Evolutionary conservation across 2,797 vertebrate species (phyloP).

Genomic region (Anomalospiza imberbis): DNA sequence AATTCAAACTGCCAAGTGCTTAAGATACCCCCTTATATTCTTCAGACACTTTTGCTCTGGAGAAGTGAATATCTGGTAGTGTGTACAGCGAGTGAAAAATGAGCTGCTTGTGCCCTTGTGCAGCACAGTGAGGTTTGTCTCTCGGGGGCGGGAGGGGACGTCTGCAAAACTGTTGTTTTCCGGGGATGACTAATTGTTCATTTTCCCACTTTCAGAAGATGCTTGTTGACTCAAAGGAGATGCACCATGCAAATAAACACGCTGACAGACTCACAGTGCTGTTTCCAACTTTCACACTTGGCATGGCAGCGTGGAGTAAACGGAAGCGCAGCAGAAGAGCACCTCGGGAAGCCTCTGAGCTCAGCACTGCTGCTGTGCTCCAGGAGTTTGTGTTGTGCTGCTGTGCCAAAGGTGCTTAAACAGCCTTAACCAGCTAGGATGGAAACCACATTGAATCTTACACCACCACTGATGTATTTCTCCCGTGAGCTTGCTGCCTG

Average conservation of each 20-base stretch:
- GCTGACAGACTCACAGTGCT: neutral
- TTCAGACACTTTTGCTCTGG: neutral
- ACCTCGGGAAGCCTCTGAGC: neutral
- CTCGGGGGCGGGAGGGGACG: neutral
- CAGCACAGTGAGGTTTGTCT: neutral
- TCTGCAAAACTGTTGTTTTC: slow-evolving; percentile 10
- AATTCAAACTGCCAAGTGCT: neutral
- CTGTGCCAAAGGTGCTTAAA: neutral
- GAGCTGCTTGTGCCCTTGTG: neutral
- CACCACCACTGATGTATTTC: neutral
- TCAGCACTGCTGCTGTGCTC: neutral
- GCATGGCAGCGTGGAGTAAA: neutral
- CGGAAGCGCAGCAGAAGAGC: neutral
- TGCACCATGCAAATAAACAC: neutral
- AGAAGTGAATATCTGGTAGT: neutral
- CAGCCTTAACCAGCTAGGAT: neutral
- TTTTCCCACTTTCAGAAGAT: neutral
- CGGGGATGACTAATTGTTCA: slow-evolving; percentile 17
- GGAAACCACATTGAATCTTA: neutral
- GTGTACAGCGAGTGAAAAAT: neutral
- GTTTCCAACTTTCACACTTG: neutral
- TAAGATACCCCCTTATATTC: neutral
- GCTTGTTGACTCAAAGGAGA: neutral
- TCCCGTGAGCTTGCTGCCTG: neutral
- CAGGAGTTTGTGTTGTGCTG: neutral